Conservation (phyloP, 2,797 vertebrate species). For the Peromyscus attwateri region DNA sequence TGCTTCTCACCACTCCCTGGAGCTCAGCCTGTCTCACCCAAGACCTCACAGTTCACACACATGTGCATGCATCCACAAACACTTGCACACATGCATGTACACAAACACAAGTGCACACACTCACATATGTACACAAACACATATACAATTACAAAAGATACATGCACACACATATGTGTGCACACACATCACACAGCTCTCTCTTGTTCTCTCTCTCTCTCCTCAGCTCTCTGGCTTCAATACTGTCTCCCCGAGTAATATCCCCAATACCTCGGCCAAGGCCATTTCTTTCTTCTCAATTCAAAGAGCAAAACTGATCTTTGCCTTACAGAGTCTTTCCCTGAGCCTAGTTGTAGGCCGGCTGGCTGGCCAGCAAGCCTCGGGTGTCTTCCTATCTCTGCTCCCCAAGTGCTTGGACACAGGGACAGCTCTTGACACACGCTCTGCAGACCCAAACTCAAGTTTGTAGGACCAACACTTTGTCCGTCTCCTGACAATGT, state of each 20-base stretch:
- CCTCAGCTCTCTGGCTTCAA: not conserved
- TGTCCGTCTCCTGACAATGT: not conserved
- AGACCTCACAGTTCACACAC: not conserved
- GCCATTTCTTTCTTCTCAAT: not conserved
- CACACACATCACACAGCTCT: not conserved
- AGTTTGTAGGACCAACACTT: not conserved
- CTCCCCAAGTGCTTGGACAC: not conserved
- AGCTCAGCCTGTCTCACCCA: not conserved
- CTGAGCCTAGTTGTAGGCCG: not conserved
- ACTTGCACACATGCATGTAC: not conserved
- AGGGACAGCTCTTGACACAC: not conserved
- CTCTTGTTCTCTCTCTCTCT: not conserved
- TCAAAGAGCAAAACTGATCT: constrained; percentile 2
- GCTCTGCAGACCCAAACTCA: not conserved
- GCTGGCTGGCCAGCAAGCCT: not conserved
- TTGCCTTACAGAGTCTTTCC: not conserved
- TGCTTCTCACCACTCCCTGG: not conserved
- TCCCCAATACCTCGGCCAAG: not conserved
- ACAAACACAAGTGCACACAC: not conserved
- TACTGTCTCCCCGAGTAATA: not conserved
- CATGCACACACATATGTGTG: too few species aligned
- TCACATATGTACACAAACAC: not conserved
- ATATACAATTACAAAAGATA: not conserved
- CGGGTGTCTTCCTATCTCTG: not conserved
- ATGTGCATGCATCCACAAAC: not conserved